phyloP scores from a whole-genome alignment of 2,113 vertebrate genomes.

The Ictalurus furcatus region DNA sequence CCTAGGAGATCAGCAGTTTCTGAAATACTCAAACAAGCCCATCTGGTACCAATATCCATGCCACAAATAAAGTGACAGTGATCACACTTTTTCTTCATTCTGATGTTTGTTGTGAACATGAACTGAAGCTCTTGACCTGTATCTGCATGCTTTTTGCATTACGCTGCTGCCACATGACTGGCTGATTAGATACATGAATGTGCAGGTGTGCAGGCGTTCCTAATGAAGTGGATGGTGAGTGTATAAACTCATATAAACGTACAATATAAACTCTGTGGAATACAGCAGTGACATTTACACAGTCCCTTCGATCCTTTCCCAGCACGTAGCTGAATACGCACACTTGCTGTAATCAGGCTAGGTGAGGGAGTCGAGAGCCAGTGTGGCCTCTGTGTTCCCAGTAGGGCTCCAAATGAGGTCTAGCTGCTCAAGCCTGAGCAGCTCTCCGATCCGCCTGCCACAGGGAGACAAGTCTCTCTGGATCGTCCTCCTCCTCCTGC shows the following conservation, averaged over 20 bases:
- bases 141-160: too few relatives aligned
- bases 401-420: conserved; percentile 27
- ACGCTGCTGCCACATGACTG: too few relatives aligned
- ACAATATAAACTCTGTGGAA: neutral
- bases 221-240: too few relatives aligned
- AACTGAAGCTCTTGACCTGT: too few relatives aligned
- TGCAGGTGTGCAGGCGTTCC: too few relatives aligned
- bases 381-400: conserved; percentile 20
- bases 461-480: conserved; percentile 17
- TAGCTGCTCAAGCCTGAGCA: conserved; percentile 38
- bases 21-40: too few relatives aligned
- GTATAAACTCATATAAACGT: neutral
- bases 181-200: too few relatives aligned
- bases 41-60: too few relatives aligned
- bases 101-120: too few relatives aligned
- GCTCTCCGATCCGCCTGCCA: conserved; percentile 12
- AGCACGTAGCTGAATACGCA: neutral
- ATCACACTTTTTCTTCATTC: too few relatives aligned
- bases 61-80: too few relatives aligned
- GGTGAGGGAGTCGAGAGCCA: neutral
- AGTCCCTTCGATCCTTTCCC: neutral
- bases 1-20: too few relatives aligned
- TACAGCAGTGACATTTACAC: neutral
- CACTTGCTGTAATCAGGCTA: neutral
- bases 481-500: conserved; percentile 27